Percentiles rank a stretch among this genome's conserved stretches.
Evolutionary conservation across 2,113 vertebrate species (phyloP).

Genomic region (Sminthopsis crassicaudata): DNA sequence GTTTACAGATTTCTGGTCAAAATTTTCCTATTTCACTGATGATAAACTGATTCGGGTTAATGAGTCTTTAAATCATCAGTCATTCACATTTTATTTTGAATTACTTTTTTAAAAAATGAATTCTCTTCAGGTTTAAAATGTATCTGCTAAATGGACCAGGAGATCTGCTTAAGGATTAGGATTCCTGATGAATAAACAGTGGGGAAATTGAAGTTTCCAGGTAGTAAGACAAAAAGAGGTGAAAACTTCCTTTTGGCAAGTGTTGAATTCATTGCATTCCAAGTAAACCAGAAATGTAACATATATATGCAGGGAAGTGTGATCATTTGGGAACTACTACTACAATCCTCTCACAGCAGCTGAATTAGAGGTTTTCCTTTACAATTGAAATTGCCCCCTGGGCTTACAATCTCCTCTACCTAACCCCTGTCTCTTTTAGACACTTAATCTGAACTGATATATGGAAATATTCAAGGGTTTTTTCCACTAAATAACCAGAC

Average conservation of each 20-base stretch:
- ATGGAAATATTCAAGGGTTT: not conserved
- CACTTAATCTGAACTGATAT: not conserved
- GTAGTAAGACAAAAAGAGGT: not conserved
- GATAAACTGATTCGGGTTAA: not conserved
- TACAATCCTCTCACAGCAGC: not conserved
- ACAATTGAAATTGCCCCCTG: not conserved
- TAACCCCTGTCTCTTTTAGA: not conserved
- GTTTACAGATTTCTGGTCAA: not conserved
- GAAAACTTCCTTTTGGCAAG: not conserved
- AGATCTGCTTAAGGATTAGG: not conserved
- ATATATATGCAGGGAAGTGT: not conserved
- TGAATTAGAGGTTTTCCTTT: not conserved
- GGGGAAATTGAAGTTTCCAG: not conserved
- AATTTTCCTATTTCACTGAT: not conserved
- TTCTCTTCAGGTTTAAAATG: not conserved
- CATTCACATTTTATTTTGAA: not conserved
- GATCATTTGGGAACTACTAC: slow-evolving; percentile 1
- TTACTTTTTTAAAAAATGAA: not conserved
- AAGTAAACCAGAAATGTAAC: not conserved
- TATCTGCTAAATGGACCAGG: not conserved
- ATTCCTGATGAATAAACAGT: not conserved
- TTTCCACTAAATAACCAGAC: not conserved
- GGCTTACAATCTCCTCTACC: not conserved
- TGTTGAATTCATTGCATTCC: not conserved
- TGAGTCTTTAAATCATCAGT: not conserved